These are phyloP conservation scores for Mimas tiliae DNA, from an alignment of 2,888 invertebrate species.

Conservation along the genomic window DNA sequence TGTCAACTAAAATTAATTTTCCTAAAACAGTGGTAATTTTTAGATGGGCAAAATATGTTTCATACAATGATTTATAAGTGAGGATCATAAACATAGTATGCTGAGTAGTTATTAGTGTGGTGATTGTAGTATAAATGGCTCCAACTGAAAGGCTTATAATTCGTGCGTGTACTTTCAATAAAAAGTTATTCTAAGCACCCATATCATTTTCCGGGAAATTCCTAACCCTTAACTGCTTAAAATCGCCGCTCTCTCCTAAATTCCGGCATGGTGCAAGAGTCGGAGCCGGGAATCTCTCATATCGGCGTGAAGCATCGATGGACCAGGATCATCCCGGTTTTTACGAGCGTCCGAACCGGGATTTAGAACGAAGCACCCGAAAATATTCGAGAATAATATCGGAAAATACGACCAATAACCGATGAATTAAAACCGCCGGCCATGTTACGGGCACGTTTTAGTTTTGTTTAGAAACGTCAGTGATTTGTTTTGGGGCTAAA, in stretches of 20 bases:
- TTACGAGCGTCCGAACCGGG: constrained; percentile 67
- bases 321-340: constrained; percentile 72
- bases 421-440: constrained; percentile 61
- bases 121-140: too few species aligned
- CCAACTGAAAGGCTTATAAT: too few species aligned
- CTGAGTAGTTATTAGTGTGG: too few species aligned
- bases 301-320: constrained; percentile 72
- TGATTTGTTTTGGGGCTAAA: too few species aligned
- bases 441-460: constrained; percentile 25
- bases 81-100: too few species aligned
- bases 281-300: constrained; percentile 68
- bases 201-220: too few species aligned
- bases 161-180: too few species aligned
- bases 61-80: too few species aligned
- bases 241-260: constrained; percentile 31
- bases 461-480: constrained; percentile 24
- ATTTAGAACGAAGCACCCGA: constrained; percentile 62
- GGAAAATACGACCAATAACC: constrained; percentile 70
- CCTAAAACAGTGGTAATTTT: too few species aligned
- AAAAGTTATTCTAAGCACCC: too few species aligned
- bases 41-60: too few species aligned
- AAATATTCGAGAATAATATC: constrained; percentile 73
- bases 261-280: constrained; percentile 44
- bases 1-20: too few species aligned
- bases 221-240: neutral